Base-by-base conservation (phyloP, 2,113 vertebrate genomes). In the Opisthocomus hoazin region DNA sequence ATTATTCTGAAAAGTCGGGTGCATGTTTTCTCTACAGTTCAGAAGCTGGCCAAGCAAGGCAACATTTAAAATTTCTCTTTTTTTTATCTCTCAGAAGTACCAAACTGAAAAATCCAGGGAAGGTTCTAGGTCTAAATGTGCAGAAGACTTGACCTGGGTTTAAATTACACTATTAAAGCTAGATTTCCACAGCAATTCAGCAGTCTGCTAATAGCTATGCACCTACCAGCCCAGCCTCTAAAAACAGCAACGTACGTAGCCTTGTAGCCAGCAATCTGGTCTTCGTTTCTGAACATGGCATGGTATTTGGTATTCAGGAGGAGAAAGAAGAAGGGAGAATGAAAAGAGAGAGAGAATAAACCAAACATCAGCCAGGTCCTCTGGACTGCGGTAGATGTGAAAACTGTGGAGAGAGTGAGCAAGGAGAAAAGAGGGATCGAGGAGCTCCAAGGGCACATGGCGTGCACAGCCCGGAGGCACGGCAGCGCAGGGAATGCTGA, bases 181-280 rank as follows among this genome's bases (percentile, higher is more conserved):
- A 34, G 34, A 37, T 68, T 79, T 69, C 41, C n/a, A 51, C 11
- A 50, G 45, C 34, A 30, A 16, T 51, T 61, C 39, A 45, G 19
- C 17, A 63, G 13, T 61, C 21, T 61, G 15, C 21, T 56, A 51
- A 43, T 9, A 32, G 58, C 51, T n/a, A 15, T 13, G 9, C 32
- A 36, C 12, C 24, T 23, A 32, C 29, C 30, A 80, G 68, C 20
- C 29, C 26, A 24, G n/a, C 6, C 56, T 64, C 56, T 66, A 26
- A 20, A n/a, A 82, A 37, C 8, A 50, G 39, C 22, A 60, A 19
- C 0, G 1, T 29, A 32, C 0, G 0, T 10, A 76, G 45, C 51
- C 50, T 46, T 27, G 20, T 11, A 30, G 57, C 43, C 41, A 39
- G 51, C 21, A 61, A 50, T 20, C 36, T 24, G 46, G 29, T n/a